Conservation (phyloP, 2,888 invertebrate genomes). For the Automeris io region DNA sequence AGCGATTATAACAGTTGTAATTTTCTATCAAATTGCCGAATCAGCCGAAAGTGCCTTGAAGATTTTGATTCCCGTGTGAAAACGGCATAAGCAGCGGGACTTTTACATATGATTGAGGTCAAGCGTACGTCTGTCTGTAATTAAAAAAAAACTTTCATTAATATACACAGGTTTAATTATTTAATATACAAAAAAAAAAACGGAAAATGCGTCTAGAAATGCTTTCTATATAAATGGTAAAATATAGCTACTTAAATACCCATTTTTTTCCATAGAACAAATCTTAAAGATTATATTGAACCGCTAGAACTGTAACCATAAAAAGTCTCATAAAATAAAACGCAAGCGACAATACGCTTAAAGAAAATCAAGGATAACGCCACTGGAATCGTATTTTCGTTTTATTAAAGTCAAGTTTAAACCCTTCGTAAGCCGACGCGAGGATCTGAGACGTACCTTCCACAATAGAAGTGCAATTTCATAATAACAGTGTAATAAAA, state of each 20-base stretch:
- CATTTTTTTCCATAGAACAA: not conserved
- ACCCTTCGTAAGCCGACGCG: slow-evolving; percentile 10
- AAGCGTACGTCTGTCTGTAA: too few relatives aligned
- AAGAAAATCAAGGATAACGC: slow-evolving; percentile 7
- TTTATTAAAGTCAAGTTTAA: not conserved
- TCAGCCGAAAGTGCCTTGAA: too few relatives aligned
- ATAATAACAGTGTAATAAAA: slow-evolving; percentile 30
- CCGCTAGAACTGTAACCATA: not conserved
- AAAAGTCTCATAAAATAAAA: slow-evolving; percentile 10
- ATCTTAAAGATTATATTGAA: not conserved
- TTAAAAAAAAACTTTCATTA: too few relatives aligned
- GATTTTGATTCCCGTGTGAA: too few relatives aligned
- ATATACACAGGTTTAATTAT: too few relatives aligned
- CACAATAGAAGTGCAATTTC: slow-evolving; percentile 24
- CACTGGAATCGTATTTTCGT: not conserved
- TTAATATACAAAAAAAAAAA: too few relatives aligned
- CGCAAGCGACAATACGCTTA: slow-evolving; percentile 8
- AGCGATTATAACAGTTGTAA: too few relatives aligned
- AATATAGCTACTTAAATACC: not conserved
- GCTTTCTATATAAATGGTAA: too few relatives aligned
- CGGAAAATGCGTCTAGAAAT: too few relatives aligned
- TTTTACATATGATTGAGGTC: too few relatives aligned
- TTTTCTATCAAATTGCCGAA: too few relatives aligned
- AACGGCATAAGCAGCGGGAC: too few relatives aligned
- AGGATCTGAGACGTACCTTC: slow-evolving; percentile 14